phyloP scores from a whole-genome alignment of 2,797 vertebrate species.

The Bovichtus variegatus region DNA sequence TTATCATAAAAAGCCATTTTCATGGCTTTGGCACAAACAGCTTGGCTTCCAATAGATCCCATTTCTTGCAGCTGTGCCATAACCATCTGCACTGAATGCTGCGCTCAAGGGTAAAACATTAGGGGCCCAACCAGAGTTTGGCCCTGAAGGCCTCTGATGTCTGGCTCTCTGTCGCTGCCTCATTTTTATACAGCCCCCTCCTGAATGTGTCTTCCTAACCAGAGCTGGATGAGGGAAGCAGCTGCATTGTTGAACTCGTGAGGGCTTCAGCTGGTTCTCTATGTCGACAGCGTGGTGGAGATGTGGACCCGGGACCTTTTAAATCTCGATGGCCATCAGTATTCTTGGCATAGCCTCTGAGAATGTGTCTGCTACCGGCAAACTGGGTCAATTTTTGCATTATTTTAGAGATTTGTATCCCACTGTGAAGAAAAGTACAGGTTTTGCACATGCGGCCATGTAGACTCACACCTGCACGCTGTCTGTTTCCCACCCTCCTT shows the following conservation, averaged over 20 bases:
- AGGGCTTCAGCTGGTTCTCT: constrained; percentile 57
- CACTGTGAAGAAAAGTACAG: constrained; percentile 54
- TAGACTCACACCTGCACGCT: constrained; percentile 69
- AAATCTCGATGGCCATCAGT: constrained; percentile 80
- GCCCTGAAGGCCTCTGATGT: constrained; percentile 63
- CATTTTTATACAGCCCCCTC: constrained; percentile 59
- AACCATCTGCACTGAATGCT: constrained; percentile 72
- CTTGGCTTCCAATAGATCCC: constrained; percentile 68
- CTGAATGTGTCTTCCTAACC: constrained; percentile 50
- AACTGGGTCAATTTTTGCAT: constrained; percentile 87
- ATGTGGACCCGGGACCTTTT: constrained; percentile 73
- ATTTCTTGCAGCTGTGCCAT: constrained; percentile 74
- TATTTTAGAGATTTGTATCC: constrained; percentile 86
- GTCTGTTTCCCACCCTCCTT: constrained; percentile 5
- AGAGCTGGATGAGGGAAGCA: constrained; percentile 34
- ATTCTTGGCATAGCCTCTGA: constrained; percentile 76
- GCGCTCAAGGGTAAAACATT: constrained; percentile 70
- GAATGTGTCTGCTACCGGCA: constrained; percentile 84
- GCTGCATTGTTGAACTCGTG: constrained; percentile 43
- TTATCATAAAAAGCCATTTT: constrained; percentile 74
- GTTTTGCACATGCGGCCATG: constrained; percentile 70
- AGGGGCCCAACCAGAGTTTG: constrained; percentile 58
- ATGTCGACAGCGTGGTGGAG: constrained; percentile 47
- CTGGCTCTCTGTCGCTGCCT: constrained; percentile 50
- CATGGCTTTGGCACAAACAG: constrained; percentile 69